Conservation (phyloP, 2,888 invertebrate species). For the Drosophila emarginata region DNA sequence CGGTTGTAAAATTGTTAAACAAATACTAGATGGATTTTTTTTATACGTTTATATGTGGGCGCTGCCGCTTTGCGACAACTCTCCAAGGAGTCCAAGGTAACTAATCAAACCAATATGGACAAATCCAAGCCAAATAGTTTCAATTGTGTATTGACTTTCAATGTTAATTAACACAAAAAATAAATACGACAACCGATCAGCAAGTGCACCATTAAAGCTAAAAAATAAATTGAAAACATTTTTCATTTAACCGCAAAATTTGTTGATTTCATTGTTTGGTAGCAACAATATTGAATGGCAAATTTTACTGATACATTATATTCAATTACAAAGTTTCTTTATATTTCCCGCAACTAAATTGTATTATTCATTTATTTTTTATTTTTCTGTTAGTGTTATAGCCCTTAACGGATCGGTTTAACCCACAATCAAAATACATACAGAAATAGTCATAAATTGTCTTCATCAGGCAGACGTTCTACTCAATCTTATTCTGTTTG, state of each 20-base stretch:
- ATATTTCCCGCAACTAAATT: neutral
- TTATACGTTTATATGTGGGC: slow-evolving; percentile 22
- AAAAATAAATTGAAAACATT: slow-evolving; percentile 31
- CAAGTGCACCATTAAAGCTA: slow-evolving; percentile 36
- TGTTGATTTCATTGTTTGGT: slow-evolving; percentile 9
- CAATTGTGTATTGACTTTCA: slow-evolving; percentile 49
- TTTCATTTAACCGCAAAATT: slow-evolving; percentile 34
- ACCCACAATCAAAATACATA: slow-evolving; percentile 53
- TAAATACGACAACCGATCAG: slow-evolving; percentile 35
- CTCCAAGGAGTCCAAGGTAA: slow-evolving; percentile 66
- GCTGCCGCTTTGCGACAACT: slow-evolving; percentile 8
- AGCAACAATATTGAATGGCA: neutral
- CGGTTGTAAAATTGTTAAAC: slow-evolving; percentile 60
- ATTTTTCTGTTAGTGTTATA: slow-evolving; percentile 2
- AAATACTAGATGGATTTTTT: slow-evolving; percentile 41
- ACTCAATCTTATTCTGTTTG: slow-evolving; percentile 40
- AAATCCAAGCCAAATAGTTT: slow-evolving; percentile 44
- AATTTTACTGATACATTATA: neutral
- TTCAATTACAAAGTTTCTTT: slow-evolving; percentile 1
- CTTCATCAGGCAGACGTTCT: slow-evolving; percentile 34
- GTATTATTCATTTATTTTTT: neutral
- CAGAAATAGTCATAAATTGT: slow-evolving; percentile 47
- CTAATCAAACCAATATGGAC: slow-evolving; percentile 45
- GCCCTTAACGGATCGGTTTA: slow-evolving; percentile 45
- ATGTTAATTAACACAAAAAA: slow-evolving; percentile 69